Percentiles rank a stretch among this genome's conserved stretches.
These are phyloP conservation scores for Phalera bucephala DNA, from an alignment of 2,888 invertebrate genomes.

Conservation along the genomic window DNA sequence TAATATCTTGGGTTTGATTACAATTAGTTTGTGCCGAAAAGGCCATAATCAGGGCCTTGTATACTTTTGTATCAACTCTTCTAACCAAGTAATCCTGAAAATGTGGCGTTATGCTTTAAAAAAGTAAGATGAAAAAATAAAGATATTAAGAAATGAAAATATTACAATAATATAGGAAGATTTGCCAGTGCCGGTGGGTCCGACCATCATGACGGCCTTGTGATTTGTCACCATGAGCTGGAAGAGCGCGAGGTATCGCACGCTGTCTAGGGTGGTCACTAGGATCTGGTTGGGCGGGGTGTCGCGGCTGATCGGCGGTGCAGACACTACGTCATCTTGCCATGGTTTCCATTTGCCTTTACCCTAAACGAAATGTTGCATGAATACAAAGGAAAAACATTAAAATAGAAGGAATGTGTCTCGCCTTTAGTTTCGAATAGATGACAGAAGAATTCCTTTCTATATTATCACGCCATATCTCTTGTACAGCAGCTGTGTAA, in stretches of 20 bases:
- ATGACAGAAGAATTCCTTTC: too few species aligned
- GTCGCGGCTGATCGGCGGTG: conserved; percentile 92
- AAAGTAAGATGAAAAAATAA: too few species aligned
- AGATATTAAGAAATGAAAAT: too few species aligned
- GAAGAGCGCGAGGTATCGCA: conserved; percentile 91
- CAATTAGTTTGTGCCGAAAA: conserved; percentile 97
- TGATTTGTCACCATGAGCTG: conserved; percentile 90
- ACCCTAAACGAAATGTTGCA: conserved; percentile 73
- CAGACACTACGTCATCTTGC: conserved; percentile 91
- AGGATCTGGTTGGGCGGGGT: conserved; percentile 97
- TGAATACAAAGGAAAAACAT: not conserved
- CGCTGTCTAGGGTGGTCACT: conserved; percentile 95
- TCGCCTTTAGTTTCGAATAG: too few species aligned
- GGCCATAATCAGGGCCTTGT: conserved; percentile 93
- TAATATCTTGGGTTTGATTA: conserved; percentile 96
- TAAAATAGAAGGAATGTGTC: too few species aligned
- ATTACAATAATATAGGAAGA: conserved; percentile 91
- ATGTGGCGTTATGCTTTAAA: too few species aligned
- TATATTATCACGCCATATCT: too few species aligned
- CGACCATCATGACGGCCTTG: conserved; percentile 93
- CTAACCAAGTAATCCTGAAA: conserved; percentile 90
- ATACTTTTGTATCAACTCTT: conserved; percentile 89
- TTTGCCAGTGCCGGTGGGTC: conserved; percentile 98
- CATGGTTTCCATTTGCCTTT: conserved; percentile 97
- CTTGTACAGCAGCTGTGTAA: too few species aligned